Conservation (phyloP, 2,888 invertebrate genomes). For the Acronicta leporina region DNA sequence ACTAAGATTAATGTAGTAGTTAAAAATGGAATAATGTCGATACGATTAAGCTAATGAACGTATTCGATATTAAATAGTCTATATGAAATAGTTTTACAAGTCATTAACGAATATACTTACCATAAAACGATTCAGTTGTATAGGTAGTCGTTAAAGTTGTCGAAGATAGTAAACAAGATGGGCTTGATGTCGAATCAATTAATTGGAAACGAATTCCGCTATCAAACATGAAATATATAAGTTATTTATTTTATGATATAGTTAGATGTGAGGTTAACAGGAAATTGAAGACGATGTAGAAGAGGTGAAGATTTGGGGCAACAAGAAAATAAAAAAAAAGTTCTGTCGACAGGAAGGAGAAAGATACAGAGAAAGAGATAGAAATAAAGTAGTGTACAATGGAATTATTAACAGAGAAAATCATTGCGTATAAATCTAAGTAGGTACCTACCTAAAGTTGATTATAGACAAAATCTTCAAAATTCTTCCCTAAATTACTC, state of each 20-base stretch:
- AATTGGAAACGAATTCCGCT: conserved; percentile 27
- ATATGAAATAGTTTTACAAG: conserved; percentile 30
- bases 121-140: conserved; percentile 23
- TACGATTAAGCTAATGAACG: conserved; percentile 53
- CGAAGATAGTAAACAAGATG: conserved; percentile 34
- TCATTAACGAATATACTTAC: conserved; percentile 26
- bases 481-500: too few species aligned
- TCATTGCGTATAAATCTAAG: too few species aligned
- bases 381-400: too few species aligned
- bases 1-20: conserved; percentile 45
- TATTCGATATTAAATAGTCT: conserved; percentile 31
- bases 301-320: too few species aligned
- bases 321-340: too few species aligned
- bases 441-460: too few species aligned
- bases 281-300: neutral
- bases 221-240: conserved; percentile 8
- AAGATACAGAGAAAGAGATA: too few species aligned
- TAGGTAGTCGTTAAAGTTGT: conserved; percentile 16
- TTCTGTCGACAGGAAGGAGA: too few species aligned
- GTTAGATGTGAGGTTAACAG: neutral
- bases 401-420: too few species aligned
- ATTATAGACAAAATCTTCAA: too few species aligned
- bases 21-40: conserved; percentile 45
- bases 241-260: neutral
- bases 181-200: conserved; percentile 34